These are phyloP conservation scores for Romanogobio albipinnatus DNA, from an alignment of 2,113 vertebrate genomes.

Conservation along the genomic window DNA sequence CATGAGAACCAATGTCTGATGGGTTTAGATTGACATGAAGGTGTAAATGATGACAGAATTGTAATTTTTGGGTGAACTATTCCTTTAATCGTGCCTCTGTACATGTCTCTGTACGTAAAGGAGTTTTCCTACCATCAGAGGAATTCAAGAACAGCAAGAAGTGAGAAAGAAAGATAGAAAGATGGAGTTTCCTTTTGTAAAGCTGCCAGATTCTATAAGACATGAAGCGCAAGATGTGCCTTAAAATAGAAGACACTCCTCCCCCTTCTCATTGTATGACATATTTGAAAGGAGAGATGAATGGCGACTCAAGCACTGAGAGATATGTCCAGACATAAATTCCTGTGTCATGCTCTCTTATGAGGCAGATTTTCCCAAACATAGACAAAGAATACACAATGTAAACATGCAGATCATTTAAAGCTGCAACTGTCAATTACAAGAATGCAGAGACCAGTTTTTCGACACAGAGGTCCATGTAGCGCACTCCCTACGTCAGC, in stretches of 20 bases:
- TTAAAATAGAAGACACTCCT: conserved; percentile 38
- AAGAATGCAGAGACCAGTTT: neutral
- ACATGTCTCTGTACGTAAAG: neutral
- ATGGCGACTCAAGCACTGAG: conserved; percentile 6
- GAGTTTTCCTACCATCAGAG: neutral
- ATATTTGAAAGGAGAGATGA: conserved; percentile 27
- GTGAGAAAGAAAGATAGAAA: neutral
- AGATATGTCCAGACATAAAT: conserved; percentile 2
- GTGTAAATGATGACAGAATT: neutral
- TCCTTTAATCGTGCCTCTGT: neutral
- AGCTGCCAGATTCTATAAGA: conserved; percentile 46
- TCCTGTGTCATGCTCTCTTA: conserved; percentile 8
- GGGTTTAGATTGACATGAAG: neutral
- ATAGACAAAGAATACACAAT: neutral
- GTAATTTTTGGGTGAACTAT: neutral
- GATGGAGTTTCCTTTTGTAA: conserved; percentile 41
- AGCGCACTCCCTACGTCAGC: neutral
- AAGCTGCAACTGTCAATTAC: neutral
- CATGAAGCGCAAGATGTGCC: conserved; percentile 42
- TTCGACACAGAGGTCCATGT: conserved; percentile 16
- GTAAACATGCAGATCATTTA: neutral
- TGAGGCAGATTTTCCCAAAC: neutral
- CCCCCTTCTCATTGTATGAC: conserved; percentile 31
- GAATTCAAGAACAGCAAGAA: neutral
- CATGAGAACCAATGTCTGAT: neutral